Evolutionary conservation across 37 sponge, comb jelly and placozoan species (phyloP), one percentile per base, ranked within the genome.

Genomic region (Chondrosia reniformis): DNA sequence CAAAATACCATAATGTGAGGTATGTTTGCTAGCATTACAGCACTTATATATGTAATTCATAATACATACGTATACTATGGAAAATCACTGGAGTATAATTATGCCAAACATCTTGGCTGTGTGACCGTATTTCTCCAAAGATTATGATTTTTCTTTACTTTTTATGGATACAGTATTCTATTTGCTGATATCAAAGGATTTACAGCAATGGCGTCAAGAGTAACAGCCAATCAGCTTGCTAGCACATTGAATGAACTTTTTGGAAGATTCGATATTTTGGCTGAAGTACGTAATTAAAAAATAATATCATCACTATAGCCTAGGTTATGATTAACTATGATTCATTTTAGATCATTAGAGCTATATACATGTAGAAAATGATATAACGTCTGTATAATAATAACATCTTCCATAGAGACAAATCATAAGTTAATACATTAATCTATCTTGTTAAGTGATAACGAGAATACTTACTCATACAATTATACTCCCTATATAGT

Each of bases 171-270:
- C 82, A 95, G 95, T 34, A 88, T 95, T n/a, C 83, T 95, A 43
- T 95, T 91, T 91, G 95, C 95, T 0, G 95, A 95, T 75, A 95
- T 95, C 19, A 85, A 85, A 22, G 95, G 95, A 2, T 95, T 95
- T 63, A 95, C 95, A n/a, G 73, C 82, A 58, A 36, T 94, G 74
- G 80, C 91, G 15, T 89, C 88, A 3, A 69, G 71, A 15, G 74
- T 81, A 41, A 78, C 87, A 17, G 86, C 89, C 22, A 83, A 86
- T 63, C 83, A 93, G 58, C 80, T 94, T 33, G 90, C 84, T 8
- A 80, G 81, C 30, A 84, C 77, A 4, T 85, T 94, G 56, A 89
- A 94, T 80, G 87, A 86, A n/a, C 76, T 94, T 3, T 89, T 84
- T 75, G 85, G 82, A n/a, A 55, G 83, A 58, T 89, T 85, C 40